Conservation (phyloP, 2,888 invertebrate genomes). For the Girardia tigrina region DNA sequence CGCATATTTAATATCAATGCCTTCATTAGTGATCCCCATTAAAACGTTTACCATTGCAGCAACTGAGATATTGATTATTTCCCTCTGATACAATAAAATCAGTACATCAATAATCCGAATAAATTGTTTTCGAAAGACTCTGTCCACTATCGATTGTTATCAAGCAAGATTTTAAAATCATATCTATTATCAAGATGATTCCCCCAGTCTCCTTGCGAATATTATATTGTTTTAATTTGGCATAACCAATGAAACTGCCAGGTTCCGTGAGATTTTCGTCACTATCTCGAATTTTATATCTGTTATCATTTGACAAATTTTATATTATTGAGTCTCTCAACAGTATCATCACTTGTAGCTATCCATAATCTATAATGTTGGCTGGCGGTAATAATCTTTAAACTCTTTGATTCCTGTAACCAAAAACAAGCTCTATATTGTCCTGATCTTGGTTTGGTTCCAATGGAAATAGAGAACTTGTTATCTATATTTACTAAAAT, state of each 20-base stretch:
- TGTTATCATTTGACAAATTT: too few species aligned
- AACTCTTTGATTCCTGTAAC: neutral
- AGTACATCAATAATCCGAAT: too few species aligned
- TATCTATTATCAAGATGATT: too few species aligned
- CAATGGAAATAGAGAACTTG: neutral
- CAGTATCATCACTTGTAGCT: neutral
- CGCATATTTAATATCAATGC: neutral
- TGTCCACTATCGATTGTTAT: too few species aligned
- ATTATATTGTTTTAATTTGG: too few species aligned
- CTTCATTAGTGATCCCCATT: neutral
- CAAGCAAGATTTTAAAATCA: too few species aligned
- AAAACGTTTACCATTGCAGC: neutral
- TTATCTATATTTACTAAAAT: neutral
- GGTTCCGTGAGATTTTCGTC: too few species aligned
- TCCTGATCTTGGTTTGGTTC: neutral
- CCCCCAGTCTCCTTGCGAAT: too few species aligned
- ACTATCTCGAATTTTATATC: too few species aligned
- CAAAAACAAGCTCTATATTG: neutral
- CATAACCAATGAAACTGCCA: neutral
- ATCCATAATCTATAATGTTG: constrained; percentile 2
- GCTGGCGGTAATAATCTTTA: neutral
- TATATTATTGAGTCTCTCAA: constrained; percentile 8
- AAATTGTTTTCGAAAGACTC: too few species aligned
- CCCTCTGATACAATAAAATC: too few species aligned
- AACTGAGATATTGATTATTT: neutral